Evolutionary conservation across 2,888 invertebrate genomes (phyloP), one percentile per base, ranked within the genome.

Genomic region (Argynnis bischoffii): DNA sequence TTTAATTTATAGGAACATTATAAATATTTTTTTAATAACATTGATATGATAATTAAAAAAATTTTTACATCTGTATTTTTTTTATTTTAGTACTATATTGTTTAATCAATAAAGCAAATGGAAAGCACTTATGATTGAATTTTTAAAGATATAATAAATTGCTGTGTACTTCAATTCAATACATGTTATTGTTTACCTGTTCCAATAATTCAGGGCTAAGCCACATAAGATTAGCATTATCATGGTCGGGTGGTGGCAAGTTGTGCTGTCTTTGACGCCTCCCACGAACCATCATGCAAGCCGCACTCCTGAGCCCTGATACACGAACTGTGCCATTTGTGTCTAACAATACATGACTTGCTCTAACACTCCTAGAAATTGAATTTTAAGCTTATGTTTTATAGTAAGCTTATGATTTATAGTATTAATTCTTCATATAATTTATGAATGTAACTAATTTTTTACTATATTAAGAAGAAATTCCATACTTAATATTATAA

Each of bases 141-240:
- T 35, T 35, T 35, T 35, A 35, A 35, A 1, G 11, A 26, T 6
- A 21, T 26, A 15, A 15, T 48, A 11, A 21, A n/a, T 26, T 2
- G 11, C 15, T 31, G 73, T 74, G 15, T 31, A 35, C 35, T 35
- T 35, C 6, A 35, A 8, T 35, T 35, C 35, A 35, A 8, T 35
- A 35, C 6, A 35, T 35, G 8, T 8, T 35, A 35, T 35, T 35
- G 11, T 47, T 26, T 21, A 95, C 95, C 93, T 98, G 98, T 87
- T 97, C 96, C 53, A 99, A 88, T 13, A 98, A 90, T 85, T 99
- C 98, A 0, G 98, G 98, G 79, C 98, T 98, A 15, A 98, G 93
- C 98, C 98, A 99, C 87, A 97, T 97, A 6, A 98, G 90, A 72
- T 94, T 93, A 15, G 88, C 86, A 79, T 96, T 96, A 71, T 94